Evolutionary conservation across 2,797 vertebrate species (phyloP).

Genomic region (Moxostoma hubbsi): DNA sequence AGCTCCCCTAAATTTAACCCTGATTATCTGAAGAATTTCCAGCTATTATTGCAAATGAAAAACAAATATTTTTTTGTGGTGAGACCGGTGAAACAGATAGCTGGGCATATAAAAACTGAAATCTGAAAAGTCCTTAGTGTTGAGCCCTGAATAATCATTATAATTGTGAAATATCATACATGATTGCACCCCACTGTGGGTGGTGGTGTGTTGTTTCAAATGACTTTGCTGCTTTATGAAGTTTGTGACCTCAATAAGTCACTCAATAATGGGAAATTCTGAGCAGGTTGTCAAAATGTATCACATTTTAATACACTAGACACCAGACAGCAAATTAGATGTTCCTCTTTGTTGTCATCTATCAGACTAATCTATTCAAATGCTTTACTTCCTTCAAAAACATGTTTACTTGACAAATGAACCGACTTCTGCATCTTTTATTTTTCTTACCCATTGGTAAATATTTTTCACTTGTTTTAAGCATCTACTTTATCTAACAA

Average conservation of each 20-base stretch:
- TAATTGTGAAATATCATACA: neutral
- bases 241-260: slow-evolving; percentile 46
- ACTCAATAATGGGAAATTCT: slow-evolving; percentile 35
- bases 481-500: too few relatives aligned
- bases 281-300: slow-evolving; percentile 34
- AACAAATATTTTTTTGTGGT: too few relatives aligned
- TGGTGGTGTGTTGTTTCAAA: slow-evolving; percentile 11
- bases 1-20: too few relatives aligned
- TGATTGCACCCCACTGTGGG: neutral
- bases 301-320: slow-evolving; percentile 33
- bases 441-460: too few relatives aligned
- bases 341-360: slow-evolving; percentile 26
- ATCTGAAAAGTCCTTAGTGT: neutral
- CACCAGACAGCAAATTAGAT: slow-evolving; percentile 2
- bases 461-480: too few relatives aligned
- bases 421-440: neutral
- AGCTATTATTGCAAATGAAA: too few relatives aligned
- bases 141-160: neutral
- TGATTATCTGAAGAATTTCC: too few relatives aligned
- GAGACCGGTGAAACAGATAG: too few relatives aligned
- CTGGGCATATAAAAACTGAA: neutral
- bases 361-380: slow-evolving; percentile 38
- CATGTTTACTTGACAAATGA: slow-evolving; percentile 3
- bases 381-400: slow-evolving; percentile 21
- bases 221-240: slow-evolving; percentile 32